Percentiles rank a stretch among this genome's conserved stretches.
Conservation (phyloP, 2,888 invertebrate genomes). For the Iphiclides podalirius region DNA sequence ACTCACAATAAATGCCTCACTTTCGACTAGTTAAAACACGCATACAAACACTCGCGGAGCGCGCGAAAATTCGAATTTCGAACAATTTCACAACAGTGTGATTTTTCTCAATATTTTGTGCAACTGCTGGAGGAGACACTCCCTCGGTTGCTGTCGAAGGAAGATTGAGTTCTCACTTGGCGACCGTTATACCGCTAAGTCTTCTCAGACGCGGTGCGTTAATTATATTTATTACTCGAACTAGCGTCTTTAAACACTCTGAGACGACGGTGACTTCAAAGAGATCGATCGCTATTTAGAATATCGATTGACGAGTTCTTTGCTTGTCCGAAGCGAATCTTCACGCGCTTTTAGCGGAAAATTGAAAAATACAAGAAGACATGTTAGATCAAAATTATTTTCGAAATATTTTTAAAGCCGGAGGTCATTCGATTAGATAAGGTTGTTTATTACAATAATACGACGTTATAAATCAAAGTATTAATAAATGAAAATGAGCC, state of each 20-base stretch:
- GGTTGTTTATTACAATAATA: background rate
- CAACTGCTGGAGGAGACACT: slow-evolving; percentile 55
- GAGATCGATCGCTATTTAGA: slow-evolving; percentile 67
- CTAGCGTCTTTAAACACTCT: slow-evolving; percentile 67
- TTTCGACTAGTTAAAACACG: slow-evolving; percentile 40
- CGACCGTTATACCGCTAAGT: slow-evolving; percentile 55
- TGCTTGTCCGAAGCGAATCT: slow-evolving; percentile 28
- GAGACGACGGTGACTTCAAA: slow-evolving; percentile 68
- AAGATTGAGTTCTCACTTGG: slow-evolving; percentile 69
- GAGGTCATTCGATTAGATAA: background rate
- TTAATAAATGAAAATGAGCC: too few species aligned
- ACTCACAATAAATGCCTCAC: slow-evolving; percentile 54
- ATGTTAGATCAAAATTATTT: background rate
- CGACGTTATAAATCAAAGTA: too few species aligned
- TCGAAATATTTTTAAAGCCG: background rate
- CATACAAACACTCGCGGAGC: slow-evolving; percentile 47
- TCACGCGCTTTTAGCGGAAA: slow-evolving; percentile 29
- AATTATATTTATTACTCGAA: slow-evolving; percentile 77
- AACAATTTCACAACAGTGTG: slow-evolving; percentile 35
- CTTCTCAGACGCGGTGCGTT: slow-evolving; percentile 65
- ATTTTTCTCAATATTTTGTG: slow-evolving; percentile 30
- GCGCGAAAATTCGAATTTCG: slow-evolving; percentile 55
- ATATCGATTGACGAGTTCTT: slow-evolving; percentile 48
- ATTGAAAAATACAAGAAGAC: slow-evolving; percentile 10
- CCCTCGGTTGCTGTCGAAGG: slow-evolving; percentile 69